Conservation (phyloP, 2,888 invertebrate genomes). For the Galeopsomyia nigrocyanea region DNA sequence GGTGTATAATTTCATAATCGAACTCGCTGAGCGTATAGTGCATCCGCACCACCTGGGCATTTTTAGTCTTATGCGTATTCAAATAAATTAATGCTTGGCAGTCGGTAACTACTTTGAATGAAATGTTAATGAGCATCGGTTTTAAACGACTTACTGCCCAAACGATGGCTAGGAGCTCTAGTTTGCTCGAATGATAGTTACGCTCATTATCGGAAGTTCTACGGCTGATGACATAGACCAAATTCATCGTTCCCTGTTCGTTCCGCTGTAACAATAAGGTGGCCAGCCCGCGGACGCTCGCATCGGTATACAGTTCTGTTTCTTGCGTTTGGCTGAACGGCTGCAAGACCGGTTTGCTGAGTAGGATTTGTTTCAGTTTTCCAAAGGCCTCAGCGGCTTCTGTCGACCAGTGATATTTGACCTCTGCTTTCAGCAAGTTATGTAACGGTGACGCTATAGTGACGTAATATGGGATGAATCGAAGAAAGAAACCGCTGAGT, state of each 20-base stretch:
- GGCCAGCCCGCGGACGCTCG: slow-evolving; percentile 43
- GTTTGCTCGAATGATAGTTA: slow-evolving; percentile 50
- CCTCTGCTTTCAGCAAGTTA: neutral
- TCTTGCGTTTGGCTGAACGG: slow-evolving; percentile 24
- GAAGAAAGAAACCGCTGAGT: slow-evolving; percentile 29
- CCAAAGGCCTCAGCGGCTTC: neutral
- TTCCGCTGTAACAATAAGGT: slow-evolving; percentile 44
- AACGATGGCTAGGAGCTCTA: slow-evolving; percentile 55
- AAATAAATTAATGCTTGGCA: slow-evolving; percentile 9
- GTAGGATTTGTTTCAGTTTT: neutral
- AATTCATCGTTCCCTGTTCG: neutral
- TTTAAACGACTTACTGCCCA: slow-evolving; percentile 20
- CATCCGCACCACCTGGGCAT: slow-evolving; percentile 8
- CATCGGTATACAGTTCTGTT: slow-evolving; percentile 48
- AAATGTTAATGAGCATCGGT: neutral
- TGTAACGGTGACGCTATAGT: slow-evolving; percentile 20
- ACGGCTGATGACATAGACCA: slow-evolving; percentile 53
- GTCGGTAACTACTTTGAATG: slow-evolving; percentile 1
- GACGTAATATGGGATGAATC: slow-evolving; percentile 26
- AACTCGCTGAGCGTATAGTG: neutral
- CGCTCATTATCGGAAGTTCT: slow-evolving; percentile 50
- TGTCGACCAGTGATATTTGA: neutral
- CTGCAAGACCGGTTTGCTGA: neutral
- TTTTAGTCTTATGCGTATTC: neutral
- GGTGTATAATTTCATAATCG: slow-evolving; percentile 6